Evolutionary conservation across 2,888 invertebrate species (phyloP).

Genomic region (Beris chalybata): DNA sequence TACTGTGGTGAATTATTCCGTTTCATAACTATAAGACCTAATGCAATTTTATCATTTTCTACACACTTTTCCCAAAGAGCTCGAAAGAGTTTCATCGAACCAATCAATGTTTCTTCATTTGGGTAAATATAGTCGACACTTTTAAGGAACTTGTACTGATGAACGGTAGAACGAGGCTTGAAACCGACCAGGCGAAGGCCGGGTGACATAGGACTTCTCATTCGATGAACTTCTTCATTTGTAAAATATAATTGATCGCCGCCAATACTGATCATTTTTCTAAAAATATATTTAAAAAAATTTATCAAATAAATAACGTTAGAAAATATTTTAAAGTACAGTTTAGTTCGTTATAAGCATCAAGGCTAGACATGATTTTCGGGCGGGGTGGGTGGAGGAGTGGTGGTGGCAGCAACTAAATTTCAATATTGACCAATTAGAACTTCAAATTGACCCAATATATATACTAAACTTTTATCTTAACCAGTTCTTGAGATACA

Average conservation of each 20-base stretch:
- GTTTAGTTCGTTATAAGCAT: too few relatives aligned
- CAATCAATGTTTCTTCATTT: conserved; percentile 64
- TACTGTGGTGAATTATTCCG: conserved; percentile 61
- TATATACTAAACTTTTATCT: too few relatives aligned
- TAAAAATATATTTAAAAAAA: conserved; percentile 49
- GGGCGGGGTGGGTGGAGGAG: too few relatives aligned
- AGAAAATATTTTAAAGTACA: not conserved
- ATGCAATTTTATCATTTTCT: conserved; percentile 62
- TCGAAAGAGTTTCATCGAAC: conserved; percentile 68
- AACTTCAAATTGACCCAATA: too few relatives aligned
- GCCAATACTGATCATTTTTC: conserved; percentile 50
- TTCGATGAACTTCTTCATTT: conserved; percentile 57
- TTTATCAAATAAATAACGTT: conserved; percentile 40
- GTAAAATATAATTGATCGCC: conserved; percentile 59
- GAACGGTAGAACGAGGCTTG: conserved; percentile 59
- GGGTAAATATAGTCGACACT: conserved; percentile 71
- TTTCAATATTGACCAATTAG: too few relatives aligned
- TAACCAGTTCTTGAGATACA: too few relatives aligned
- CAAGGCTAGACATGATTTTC: too few relatives aligned
- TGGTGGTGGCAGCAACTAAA: too few relatives aligned
- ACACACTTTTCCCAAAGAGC: conserved; percentile 68
- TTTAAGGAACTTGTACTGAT: conserved; percentile 55
- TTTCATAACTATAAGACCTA: conserved; percentile 66
- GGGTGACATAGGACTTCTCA: conserved; percentile 60
- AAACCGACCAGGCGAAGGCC: conserved; percentile 64